Conservation (phyloP, 2,888 invertebrate genomes). For the Cephonodes hylas region DNA sequence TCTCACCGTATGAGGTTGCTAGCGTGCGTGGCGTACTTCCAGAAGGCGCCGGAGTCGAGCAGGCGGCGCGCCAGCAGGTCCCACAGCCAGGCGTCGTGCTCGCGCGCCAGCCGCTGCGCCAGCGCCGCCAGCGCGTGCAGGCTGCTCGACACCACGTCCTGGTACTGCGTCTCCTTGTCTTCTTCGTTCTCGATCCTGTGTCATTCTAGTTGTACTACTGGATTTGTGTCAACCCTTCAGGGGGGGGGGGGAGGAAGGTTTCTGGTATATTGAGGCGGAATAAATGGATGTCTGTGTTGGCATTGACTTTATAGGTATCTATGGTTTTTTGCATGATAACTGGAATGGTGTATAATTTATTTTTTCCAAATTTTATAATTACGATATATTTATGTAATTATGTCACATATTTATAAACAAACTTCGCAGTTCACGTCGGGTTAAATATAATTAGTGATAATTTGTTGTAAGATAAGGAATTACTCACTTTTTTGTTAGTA, state of each 20-base stretch:
- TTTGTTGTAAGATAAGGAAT: background rate
- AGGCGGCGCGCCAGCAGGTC: constrained; percentile 77
- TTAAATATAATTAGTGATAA: background rate
- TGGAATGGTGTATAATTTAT: too few species aligned
- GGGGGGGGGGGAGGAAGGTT: too few species aligned
- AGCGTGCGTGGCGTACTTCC: constrained; percentile 85
- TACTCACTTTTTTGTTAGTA: constrained; percentile 50
- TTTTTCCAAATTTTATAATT: too few species aligned
- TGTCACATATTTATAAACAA: background rate
- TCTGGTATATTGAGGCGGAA: too few species aligned
- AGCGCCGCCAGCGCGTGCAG: constrained; percentile 47
- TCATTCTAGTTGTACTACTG: too few species aligned
- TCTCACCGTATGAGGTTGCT: constrained; percentile 44
- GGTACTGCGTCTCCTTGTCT: constrained; percentile 37
- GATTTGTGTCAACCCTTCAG: too few species aligned
- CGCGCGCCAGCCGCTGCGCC: constrained; percentile 33
- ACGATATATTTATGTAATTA: background rate
- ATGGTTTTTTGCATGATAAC: too few species aligned
- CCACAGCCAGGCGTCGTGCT: constrained; percentile 79
- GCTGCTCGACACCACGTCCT: constrained; percentile 38
- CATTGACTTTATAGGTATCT: too few species aligned
- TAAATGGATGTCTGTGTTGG: too few species aligned
- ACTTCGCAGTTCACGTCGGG: background rate
- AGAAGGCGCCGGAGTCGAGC: constrained; percentile 83
- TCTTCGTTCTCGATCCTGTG: constrained; percentile 43